Conservation (phyloP, 2,888 invertebrate species). For the Drosophila phalerata region DNA sequence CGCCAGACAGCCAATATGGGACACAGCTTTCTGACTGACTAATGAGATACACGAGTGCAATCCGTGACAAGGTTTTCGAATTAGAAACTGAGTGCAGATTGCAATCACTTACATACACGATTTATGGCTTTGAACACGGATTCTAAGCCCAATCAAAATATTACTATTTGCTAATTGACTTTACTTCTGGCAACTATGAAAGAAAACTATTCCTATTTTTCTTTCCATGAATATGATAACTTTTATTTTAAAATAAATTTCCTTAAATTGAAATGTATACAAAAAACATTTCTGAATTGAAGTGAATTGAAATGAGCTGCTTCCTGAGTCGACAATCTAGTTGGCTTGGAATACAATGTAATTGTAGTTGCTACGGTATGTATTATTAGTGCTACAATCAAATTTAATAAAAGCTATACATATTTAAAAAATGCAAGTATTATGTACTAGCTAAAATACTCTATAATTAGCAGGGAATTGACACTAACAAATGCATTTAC, state of each 20-base stretch:
- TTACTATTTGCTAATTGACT: neutral
- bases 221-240: neutral
- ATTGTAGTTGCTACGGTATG: slow-evolving; percentile 16
- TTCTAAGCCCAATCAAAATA: neutral
- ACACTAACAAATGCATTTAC: neutral
- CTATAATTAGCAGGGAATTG: neutral
- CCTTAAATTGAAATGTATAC: neutral
- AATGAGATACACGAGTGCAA: slow-evolving; percentile 10
- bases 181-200: no score
- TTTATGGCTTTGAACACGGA: no score
- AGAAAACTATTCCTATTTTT: no score
- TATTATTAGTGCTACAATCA: slow-evolving; percentile 20
- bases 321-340: neutral
- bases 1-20: neutral
- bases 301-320: slow-evolving; percentile 6
- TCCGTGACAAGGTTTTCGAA: neutral
- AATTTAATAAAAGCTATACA: slow-evolving; percentile 23
- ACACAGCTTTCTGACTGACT: slow-evolving; percentile 3
- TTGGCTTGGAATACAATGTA: slow-evolving; percentile 2
- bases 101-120: neutral
- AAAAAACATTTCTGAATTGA: neutral
- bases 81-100: neutral
- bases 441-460: slow-evolving; percentile 14
- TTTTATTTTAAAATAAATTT: neutral
- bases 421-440: slow-evolving; percentile 15